Base-by-base conservation (phyloP, 2,113 vertebrate species). In the Nibea coibor region DNA sequence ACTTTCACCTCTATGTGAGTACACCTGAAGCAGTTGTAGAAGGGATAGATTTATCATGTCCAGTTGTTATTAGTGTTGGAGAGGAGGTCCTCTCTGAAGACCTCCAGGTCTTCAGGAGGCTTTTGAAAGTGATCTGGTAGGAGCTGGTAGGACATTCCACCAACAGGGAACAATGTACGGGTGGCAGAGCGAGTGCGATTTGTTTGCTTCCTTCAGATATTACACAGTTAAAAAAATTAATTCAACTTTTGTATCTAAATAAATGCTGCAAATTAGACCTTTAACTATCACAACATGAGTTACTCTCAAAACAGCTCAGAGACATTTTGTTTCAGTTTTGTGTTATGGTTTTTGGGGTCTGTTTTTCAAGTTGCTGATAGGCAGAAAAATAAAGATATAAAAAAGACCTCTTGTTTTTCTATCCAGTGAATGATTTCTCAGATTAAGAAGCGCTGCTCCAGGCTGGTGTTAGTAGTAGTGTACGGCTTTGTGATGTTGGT, bases 1-100 rank as follows among this genome's bases (percentile, higher is more conserved):
- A 97, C 89, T 98, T 98, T 70, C 95, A 99, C 83, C 94, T 97
- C 77, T 99, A 99, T 28, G 98, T 99, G 94, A 99, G 98, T 97
- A 62, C 20, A 70, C 50, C 28, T 12, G 16, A 17, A 16, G 24
- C 24, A 26, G 24, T 26, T 26, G 24, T 26, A 26, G 24, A 26
- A 26, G 24, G 24, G 24, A 26, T 26, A 26, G 2, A 26, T 26
- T 1, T 26, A 26, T 26, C 24, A 26, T 26, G 24, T 26, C 24
- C 24, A 26, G 2, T 26, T 26, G 24, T 26, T 26, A 2, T 1
- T 26, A 26, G 24, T 26, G 24, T 26, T 26, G 24, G 24, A 26
- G 24, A 26, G 24, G 24, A 26, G 24, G 24, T 26, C 24, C 24
- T 26, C 24, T 26, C 24, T 26, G 24, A 26, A 26, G 24, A 26